Base-by-base conservation (phyloP, 1,140 invertebrate genomes). In the Pemphigus obesinymphae region DNA sequence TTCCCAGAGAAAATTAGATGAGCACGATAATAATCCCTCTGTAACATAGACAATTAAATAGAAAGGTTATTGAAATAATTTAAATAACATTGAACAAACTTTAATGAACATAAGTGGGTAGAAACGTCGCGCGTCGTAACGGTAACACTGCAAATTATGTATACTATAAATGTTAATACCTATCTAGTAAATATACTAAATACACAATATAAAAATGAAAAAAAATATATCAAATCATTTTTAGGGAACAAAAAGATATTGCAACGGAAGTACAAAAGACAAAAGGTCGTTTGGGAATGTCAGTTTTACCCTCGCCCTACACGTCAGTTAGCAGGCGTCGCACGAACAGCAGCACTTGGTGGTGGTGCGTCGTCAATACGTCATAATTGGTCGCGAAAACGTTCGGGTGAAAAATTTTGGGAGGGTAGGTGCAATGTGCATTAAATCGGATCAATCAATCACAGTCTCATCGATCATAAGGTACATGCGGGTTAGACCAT, bases 361-460 rank as follows among this genome's bases (percentile, higher is more conserved):
- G 26, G 43, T 45, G 17, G 70, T 26, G 20, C 43, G 76, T 58
- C 11, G 55, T 40, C 55, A 23, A 80, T 61, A 45, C 76, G 37
- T 80, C 55, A 80, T 80, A 80, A 80, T 80, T 63, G 76, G 75
- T 55, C 50, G 53, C 48, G 58, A 45, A 11, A 45, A 43, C 37
- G 37, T 70, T 40, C 37, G 66, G 66, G 66, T 26, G 37, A 45
- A 45, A 43, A 70, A 70, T 70, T 45, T 3, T 10, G 23, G 26
- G 70, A 50, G 70, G 70, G 70, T n/a, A 45, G 43, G 11, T 7
- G 43, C 43, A 13, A 45, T 11, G 26, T 7, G 45, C 29, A 50
- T 50, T 48, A 73, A 73, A 73, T 29, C 26, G 48, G 37, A 40
- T 61, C 76, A 80, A 80, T 80, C 76, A 63, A 63, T 80, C 76